These are phyloP conservation scores for Apamea sordens DNA, from an alignment of 2,888 invertebrate species.

Conservation along the genomic window DNA sequence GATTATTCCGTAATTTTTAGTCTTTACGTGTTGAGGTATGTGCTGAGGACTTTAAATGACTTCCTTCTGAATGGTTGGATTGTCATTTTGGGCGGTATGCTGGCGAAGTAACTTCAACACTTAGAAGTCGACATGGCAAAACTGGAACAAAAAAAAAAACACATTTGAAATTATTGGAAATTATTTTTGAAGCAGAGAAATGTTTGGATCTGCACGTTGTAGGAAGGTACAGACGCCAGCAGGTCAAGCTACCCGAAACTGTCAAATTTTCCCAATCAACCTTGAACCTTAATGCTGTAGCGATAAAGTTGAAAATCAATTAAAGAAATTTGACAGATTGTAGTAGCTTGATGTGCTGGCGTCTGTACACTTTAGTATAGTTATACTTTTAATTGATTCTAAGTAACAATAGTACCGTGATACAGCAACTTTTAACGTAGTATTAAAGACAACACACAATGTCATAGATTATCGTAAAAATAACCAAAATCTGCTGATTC, in stretches of 20 bases:
- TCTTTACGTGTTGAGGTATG: slow-evolving; percentile 85
- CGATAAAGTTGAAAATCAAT: too few species aligned
- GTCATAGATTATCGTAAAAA: neutral
- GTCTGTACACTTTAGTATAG: neutral
- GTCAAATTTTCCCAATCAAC: too few species aligned
- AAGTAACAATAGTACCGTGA: slow-evolving; percentile 1
- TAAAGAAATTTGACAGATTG: too few species aligned
- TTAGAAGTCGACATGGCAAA: slow-evolving; percentile 69
- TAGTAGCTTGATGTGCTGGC: too few species aligned
- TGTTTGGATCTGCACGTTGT: neutral
- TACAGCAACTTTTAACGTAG: neutral
- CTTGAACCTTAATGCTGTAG: too few species aligned
- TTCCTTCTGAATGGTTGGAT: slow-evolving; percentile 81
- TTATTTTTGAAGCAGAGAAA: neutral
- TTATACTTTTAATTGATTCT: neutral
- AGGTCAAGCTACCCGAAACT: too few species aligned
- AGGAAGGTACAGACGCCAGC: too few species aligned
- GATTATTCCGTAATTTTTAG: slow-evolving; percentile 61
- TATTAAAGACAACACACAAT: neutral
- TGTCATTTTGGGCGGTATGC: slow-evolving; percentile 82
- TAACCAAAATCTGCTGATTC: slow-evolving; percentile 1
- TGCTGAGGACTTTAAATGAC: slow-evolving; percentile 81
- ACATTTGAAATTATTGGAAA: neutral
- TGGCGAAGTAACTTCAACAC: slow-evolving; percentile 64
- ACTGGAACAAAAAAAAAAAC: slow-evolving; percentile 81